Conservation (phyloP, 2,113 vertebrate species). For the Microcebus lehilahytsara region DNA sequence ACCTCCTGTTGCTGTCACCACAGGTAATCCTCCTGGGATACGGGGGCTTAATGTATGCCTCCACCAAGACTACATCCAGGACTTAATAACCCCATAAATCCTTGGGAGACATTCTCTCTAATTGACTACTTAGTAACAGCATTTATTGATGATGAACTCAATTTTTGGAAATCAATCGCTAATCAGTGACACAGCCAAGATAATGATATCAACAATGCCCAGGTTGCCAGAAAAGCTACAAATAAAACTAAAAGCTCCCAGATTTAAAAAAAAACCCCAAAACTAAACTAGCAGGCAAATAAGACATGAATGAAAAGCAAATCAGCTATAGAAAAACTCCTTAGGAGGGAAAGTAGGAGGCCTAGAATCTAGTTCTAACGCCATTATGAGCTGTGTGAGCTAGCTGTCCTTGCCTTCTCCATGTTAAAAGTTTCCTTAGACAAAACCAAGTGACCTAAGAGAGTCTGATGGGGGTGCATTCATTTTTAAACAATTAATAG, state of each 20-base stretch:
- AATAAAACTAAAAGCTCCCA: background rate
- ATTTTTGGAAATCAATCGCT: constrained; percentile 47
- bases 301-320: background rate
- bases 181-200: constrained; percentile 51
- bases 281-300: background rate
- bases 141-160: constrained; percentile 42
- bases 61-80: background rate
- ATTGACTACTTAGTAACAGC: background rate
- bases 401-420: background rate
- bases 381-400: background rate
- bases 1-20: background rate
- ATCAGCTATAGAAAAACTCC: background rate
- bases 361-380: background rate
- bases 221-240: background rate
- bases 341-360: background rate
- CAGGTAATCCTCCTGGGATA: background rate
- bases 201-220: background rate
- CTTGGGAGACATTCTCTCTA: background rate
- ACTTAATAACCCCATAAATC: constrained; percentile 17
- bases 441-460: background rate
- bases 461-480: background rate
- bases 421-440: background rate
- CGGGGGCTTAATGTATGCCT: background rate
- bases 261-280: background rate
- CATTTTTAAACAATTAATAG: background rate